These are phyloP conservation scores for Xenopus laevis DNA, from an alignment of 2,113 vertebrate genomes.

Conservation along the genomic window DNA sequence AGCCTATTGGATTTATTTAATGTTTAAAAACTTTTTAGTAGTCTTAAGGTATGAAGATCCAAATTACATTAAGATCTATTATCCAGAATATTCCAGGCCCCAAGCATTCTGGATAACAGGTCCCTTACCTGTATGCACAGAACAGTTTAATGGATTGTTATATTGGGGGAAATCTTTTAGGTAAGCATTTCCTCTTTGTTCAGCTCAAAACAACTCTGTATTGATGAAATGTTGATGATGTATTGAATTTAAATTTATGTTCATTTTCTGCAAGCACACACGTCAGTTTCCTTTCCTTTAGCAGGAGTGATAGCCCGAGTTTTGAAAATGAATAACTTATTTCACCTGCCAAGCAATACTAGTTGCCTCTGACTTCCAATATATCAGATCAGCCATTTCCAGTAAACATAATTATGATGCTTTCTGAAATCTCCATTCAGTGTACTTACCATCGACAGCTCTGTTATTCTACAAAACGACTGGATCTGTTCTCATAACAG, in stretches of 20 bases:
- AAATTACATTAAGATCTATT: too few species aligned
- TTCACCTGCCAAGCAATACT: constrained; percentile 12
- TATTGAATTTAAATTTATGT: neutral
- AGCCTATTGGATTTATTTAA: too few species aligned
- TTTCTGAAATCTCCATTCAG: constrained; percentile 17
- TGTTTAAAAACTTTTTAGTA: too few species aligned
- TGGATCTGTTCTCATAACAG: neutral
- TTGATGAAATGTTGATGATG: neutral
- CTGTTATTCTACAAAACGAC: constrained; percentile 9
- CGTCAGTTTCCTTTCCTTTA: neutral
- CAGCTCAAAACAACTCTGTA: neutral
- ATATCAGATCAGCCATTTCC: constrained; percentile 12
- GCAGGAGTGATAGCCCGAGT: constrained; percentile 4
- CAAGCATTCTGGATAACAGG: too few species aligned
- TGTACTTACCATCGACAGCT: constrained; percentile 11
- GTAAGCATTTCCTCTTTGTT: too few species aligned
- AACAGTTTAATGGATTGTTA: too few species aligned
- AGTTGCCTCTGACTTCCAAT: constrained; percentile 13
- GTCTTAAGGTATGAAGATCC: too few species aligned
- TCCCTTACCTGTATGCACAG: too few species aligned
- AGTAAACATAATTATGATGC: constrained; percentile 4
- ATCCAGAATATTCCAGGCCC: too few species aligned
- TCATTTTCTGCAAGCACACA: neutral
- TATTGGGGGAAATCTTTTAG: too few species aligned
- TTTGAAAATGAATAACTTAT: constrained; percentile 11